phyloP scores from a whole-genome alignment of 2,113 vertebrate genomes.

The Gasterosteus nipponicus region DNA sequence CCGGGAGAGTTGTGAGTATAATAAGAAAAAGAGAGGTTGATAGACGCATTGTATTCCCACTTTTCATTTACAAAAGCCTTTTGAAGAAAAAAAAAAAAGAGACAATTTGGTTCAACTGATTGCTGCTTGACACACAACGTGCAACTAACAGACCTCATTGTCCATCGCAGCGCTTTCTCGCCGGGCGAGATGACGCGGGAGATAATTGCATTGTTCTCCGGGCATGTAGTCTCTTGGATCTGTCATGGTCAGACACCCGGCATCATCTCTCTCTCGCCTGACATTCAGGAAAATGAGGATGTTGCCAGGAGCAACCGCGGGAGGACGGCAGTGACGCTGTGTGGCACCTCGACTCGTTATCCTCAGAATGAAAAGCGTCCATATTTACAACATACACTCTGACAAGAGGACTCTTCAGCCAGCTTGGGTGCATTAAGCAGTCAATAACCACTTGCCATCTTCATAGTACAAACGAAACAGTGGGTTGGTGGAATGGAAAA shows the following conservation, averaged over 20 bases:
- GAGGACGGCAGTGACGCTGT: slow-evolving; percentile 37
- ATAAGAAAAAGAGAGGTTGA: slow-evolving; percentile 9
- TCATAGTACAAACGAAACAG: slow-evolving; percentile 4
- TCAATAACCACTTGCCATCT: slow-evolving; percentile 17
- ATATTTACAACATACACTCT: slow-evolving; percentile 40
- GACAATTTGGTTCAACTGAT: slow-evolving; percentile 15
- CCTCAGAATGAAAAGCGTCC: slow-evolving; percentile 33
- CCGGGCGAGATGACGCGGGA: slow-evolving; percentile 33
- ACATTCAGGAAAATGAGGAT: slow-evolving; percentile 57
- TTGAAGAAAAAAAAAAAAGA: slow-evolving; percentile 7
- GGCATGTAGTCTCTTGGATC: slow-evolving; percentile 27
- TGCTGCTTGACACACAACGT: slow-evolving; percentile 28
- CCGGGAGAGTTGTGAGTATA: background rate
- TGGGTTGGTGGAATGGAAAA: slow-evolving; percentile 19
- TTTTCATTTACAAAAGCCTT: slow-evolving; percentile 21
- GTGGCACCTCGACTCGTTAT: slow-evolving; percentile 28
- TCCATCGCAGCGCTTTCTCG: slow-evolving; percentile 3
- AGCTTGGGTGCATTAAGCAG: slow-evolving; percentile 7
- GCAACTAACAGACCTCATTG: slow-evolving; percentile 2
- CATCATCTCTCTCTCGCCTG: slow-evolving; percentile 48
- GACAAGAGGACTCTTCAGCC: slow-evolving; percentile 15
- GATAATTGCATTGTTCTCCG: slow-evolving; percentile 57
- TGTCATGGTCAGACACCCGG: slow-evolving; percentile 54
- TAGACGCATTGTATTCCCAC: slow-evolving; percentile 29
- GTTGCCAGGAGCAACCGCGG: slow-evolving; percentile 64